phyloP scores from a whole-genome alignment of 2,797 vertebrate species.

The Labeo calbasu region DNA sequence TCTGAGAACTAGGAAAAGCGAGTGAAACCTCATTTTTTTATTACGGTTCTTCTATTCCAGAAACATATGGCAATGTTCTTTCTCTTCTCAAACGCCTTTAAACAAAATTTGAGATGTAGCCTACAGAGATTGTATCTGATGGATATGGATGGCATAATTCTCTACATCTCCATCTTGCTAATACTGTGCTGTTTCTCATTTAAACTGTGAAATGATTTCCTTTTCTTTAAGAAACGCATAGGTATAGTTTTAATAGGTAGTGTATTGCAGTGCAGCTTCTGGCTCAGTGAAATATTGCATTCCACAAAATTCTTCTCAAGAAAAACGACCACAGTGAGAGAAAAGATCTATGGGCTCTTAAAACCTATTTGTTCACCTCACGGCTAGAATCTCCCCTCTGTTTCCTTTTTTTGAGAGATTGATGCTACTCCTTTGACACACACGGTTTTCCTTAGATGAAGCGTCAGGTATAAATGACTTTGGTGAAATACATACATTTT shows the following conservation, averaged over 20 bases:
- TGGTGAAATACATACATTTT: slow-evolving; percentile 3
- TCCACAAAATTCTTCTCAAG: slow-evolving; percentile 5
- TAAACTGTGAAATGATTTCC: slow-evolving; percentile 15
- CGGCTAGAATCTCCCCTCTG: slow-evolving; percentile 36
- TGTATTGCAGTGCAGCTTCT: slow-evolving; percentile 18
- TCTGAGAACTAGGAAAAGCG: not conserved
- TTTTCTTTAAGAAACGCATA: not conserved
- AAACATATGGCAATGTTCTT: not conserved
- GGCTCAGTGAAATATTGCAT: slow-evolving; percentile 35
- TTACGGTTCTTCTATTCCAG: not conserved
- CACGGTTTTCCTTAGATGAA: not conserved
- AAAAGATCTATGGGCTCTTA: slow-evolving; percentile 43
- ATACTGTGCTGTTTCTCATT: slow-evolving; percentile 1
- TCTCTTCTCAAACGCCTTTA: slow-evolving; percentile 17
- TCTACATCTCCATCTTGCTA: slow-evolving; percentile 8
- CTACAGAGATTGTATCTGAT: not conserved
- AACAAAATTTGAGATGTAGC: not conserved
- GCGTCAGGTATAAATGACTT: slow-evolving; percentile 5
- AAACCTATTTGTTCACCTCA: slow-evolving; percentile 43
- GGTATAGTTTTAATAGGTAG: not conserved
- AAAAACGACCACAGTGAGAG: slow-evolving; percentile 40
- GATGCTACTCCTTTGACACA: slow-evolving; percentile 30
- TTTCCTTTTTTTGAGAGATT: slow-evolving; percentile 45
- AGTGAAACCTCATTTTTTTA: not conserved
- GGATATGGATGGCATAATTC: not conserved